Evolutionary conservation across 1,140 invertebrate species (phyloP), one percentile per base, ranked within the genome.

Genomic region (Leptopilina clavipes): DNA sequence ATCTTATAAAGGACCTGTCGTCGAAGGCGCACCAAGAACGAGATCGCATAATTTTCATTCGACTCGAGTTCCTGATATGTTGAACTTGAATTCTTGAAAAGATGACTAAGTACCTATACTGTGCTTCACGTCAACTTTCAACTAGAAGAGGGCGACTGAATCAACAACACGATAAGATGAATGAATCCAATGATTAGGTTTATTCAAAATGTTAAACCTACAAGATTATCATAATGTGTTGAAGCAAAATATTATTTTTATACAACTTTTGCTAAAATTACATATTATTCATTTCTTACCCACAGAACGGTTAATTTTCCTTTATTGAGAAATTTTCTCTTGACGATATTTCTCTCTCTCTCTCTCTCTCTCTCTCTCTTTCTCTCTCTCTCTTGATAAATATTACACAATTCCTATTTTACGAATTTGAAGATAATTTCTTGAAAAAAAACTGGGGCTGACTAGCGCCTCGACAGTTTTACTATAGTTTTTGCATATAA

Each of bases 41-140:
- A 59, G 56, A 59, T 59, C 56, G 56, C 19, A 59, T 59, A 59
- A 59, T 59, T 59, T 59, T 31, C 56, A 19, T 59, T 59, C 18
- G 18, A 59, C 54, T 10, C 19, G 19, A 59, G 56, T 59, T 59
- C 5, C 56, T 25, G 56, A 31, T 31, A 59, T 22, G 54, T 59
- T 59, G 18, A 59, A n/a, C 56, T 59, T 31, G 22, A 59, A 59
- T 40, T 59, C 19, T 22, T 59, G 12, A 59, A 59, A 59, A 59
- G 56, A 14, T 25, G 56, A 31, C 19, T 59, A 59, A 31, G 19
- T 59, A 25, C n/a, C 10, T 14, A 17, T 54, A 14, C 12, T 25
- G 19, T 59, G 22, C 19, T 59, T 25, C 12, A 59, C 22, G 56
- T 59, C 56, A 59, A 10, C 22, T 59, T 59, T 8, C 10, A 31